Base-by-base conservation (phyloP, 1,140 invertebrate genomes). In the Ooceraea biroi region DNA sequence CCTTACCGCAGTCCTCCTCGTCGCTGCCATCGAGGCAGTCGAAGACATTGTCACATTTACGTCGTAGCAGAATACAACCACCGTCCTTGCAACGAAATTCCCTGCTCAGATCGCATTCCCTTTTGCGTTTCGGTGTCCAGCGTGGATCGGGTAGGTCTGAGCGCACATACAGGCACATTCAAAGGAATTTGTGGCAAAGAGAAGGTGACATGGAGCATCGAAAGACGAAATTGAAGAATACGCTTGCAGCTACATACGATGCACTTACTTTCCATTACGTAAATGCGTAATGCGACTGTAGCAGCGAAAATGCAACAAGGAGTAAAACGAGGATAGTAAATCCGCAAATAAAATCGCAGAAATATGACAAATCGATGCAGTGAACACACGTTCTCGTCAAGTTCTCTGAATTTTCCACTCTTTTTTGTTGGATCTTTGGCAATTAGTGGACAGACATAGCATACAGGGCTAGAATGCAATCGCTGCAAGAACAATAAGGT, bases 11-110 rank as follows among this genome's bases (percentile, higher is more conserved):
- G 10, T 92, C 90, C 0, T 76, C 65, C 87, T 95, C 95, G 85
- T 96, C 96, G 82, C 94, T 95, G 82, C 93, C 93, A 93, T 96
- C 96, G 50, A 90, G 87, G 91, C 96, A 96, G 91, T 96, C 95
- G 73, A 91, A 91, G 76, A 93, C 90, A 82, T 94, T 93, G 91
- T 96, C 94, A 90, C 96, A 96, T 90, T 92, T 94, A 61, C 89
- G 90, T 80, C 87, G 87, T 27, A 91, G 73, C 22, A 90, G 86
- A 84, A 95, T 93, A 87, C 95, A 96, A 65, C 85, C 85, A 44
- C 94, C 94, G 69, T 94, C 88, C n/a, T 90, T 89, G 84, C 95
- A 96, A 63, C 90, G 90, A 93, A 97, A 96, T 92, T 97, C 94
- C 50, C 58, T 89, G 58, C 86, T 89, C 22, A 84, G 83, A 87